These are phyloP conservation scores for Athalia rosae DNA, from an alignment of 2,888 invertebrate genomes.

Conservation along the genomic window DNA sequence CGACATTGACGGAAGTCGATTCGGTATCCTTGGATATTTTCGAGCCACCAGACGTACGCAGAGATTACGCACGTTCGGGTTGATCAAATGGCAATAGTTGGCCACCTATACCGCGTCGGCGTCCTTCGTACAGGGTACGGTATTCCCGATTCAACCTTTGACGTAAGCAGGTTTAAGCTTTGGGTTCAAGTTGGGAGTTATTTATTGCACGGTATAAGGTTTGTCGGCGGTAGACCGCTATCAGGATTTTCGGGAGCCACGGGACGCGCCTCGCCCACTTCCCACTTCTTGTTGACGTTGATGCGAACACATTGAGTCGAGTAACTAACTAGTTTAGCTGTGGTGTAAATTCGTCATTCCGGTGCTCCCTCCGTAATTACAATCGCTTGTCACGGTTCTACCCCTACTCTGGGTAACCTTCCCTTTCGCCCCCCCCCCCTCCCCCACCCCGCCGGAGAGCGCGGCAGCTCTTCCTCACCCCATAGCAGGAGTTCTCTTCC, in stretches of 20 bases:
- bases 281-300: slow-evolving; percentile 49
- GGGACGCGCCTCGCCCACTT: background rate
- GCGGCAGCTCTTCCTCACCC: no score
- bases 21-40: background rate
- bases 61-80: no score
- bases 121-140: slow-evolving; percentile 23
- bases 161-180: slow-evolving; percentile 33
- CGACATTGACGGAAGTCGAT: background rate
- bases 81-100: background rate
- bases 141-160: slow-evolving; percentile 41
- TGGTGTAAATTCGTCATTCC: slow-evolving; percentile 51
- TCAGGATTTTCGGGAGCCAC: slow-evolving; percentile 9
- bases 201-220: slow-evolving; percentile 37
- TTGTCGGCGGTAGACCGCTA: slow-evolving; percentile 42
- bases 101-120: slow-evolving; percentile 13
- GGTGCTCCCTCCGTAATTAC: slow-evolving; percentile 55
- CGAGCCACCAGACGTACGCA: no score
- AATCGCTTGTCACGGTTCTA: slow-evolving; percentile 58
- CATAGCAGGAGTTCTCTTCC: no score
- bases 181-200: slow-evolving; percentile 42
- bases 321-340: slow-evolving; percentile 51
- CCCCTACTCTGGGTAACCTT: slow-evolving; percentile 22
- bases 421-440: slow-evolving; percentile 36
- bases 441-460: slow-evolving; percentile 28
- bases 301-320: slow-evolving; percentile 47